Conservation (phyloP, 2,113 vertebrate genomes). For the Lipophrys pholis region DNA sequence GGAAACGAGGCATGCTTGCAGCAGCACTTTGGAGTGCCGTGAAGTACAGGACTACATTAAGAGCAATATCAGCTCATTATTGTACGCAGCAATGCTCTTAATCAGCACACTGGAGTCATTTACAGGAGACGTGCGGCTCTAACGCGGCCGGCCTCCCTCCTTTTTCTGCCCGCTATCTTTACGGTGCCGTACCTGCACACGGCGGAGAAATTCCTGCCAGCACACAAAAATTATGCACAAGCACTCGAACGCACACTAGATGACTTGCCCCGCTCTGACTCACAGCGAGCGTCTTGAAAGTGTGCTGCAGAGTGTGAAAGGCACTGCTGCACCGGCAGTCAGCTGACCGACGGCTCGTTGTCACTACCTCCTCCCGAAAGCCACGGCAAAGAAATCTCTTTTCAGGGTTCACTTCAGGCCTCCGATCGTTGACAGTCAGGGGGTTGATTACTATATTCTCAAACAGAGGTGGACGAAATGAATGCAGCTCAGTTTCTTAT, state of each 20-base stretch:
- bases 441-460: no score
- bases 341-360: constrained; percentile 48
- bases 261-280: constrained; percentile 38
- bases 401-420: background rate
- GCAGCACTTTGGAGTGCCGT: constrained; percentile 40
- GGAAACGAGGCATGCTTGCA: constrained; percentile 19
- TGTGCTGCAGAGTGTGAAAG: constrained; percentile 50
- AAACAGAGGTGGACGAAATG: no score
- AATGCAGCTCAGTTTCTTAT: no score
- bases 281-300: constrained; percentile 26
- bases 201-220: constrained; percentile 14
- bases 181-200: constrained; percentile 6
- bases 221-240: constrained; percentile 5
- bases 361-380: background rate
- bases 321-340: constrained; percentile 25
- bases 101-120: constrained; percentile 44
- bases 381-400: no score
- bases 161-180: background rate
- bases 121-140: constrained; percentile 38
- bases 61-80: constrained; percentile 59
- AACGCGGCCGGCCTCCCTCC: constrained; percentile 10
- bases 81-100: constrained; percentile 5
- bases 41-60: constrained; percentile 46
- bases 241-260: background rate
- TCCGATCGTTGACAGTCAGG: constrained; percentile 6